Conservation (phyloP, 37 sponge, comb jelly and placozoan genomes). For the Sycon ciliatum region DNA sequence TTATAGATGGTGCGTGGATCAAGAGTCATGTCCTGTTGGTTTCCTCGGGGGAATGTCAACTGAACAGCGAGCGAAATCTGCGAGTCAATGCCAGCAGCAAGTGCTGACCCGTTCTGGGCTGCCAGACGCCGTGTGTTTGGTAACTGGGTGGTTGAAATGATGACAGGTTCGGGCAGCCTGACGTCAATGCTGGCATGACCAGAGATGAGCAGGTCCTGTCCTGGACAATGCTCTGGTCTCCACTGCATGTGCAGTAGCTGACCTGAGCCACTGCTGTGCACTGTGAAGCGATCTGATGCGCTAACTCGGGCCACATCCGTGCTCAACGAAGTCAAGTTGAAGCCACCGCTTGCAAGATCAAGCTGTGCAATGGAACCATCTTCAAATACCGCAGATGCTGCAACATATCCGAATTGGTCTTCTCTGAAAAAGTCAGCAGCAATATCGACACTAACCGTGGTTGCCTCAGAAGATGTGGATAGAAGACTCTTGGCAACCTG, state of each 20-base stretch:
- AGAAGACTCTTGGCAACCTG: too few relatives aligned
- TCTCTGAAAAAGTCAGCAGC: neutral
- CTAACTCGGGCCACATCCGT: neutral
- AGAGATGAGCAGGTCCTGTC: too few relatives aligned
- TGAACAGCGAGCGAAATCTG: too few relatives aligned
- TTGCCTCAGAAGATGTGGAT: too few relatives aligned
- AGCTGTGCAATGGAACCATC: slow-evolving; percentile 1
- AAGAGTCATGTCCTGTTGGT: neutral
- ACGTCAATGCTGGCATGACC: too few relatives aligned
- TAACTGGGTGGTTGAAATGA: too few relatives aligned
- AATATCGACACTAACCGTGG: neutral
- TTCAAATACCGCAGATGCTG: neutral
- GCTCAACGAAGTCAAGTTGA: neutral
- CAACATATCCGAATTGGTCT: neutral
- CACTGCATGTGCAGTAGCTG: neutral
- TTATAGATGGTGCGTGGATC: slow-evolving; percentile 1
- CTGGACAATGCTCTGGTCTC: neutral
- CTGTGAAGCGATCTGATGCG: neutral
- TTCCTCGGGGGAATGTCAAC: neutral
- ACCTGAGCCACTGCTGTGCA: neutral
- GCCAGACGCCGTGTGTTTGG: too few relatives aligned
- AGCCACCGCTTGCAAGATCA: neutral
- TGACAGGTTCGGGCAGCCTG: too few relatives aligned
- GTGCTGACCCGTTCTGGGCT: too few relatives aligned
- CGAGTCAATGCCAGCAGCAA: too few relatives aligned